Conservation (phyloP, 2,113 vertebrate species). For the Chamaetylas fuelleborni region DNA sequence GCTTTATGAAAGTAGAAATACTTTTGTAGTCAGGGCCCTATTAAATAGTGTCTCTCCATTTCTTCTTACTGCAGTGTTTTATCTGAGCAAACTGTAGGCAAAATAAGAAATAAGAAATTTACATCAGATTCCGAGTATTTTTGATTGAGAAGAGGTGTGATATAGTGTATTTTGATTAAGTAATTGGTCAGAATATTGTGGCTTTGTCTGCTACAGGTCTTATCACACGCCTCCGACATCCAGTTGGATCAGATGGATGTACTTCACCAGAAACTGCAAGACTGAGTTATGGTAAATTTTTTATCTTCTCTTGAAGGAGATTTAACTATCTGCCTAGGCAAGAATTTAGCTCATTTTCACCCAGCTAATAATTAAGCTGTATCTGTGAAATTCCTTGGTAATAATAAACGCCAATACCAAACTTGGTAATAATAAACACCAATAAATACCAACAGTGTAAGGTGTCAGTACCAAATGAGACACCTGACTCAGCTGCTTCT, state of each 20-base stretch:
- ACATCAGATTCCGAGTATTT: neutral
- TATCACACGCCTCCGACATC: conserved; percentile 79
- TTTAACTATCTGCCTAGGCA: neutral
- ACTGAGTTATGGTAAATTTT: conserved; percentile 79
- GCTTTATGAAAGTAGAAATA: neutral
- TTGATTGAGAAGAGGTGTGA: neutral
- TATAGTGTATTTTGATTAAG: neutral
- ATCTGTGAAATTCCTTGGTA: neutral
- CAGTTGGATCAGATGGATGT: conserved; percentile 74
- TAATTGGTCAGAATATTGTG: neutral
- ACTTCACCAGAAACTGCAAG: conserved; percentile 75
- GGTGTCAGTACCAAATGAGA: neutral
- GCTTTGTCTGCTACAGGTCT: conserved; percentile 72
- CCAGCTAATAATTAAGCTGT: neutral
- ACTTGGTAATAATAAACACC: neutral
- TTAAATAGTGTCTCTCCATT: neutral
- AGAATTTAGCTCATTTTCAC: neutral
- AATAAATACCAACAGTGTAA: neutral
- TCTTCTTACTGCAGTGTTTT: neutral
- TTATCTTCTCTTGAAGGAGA: neutral
- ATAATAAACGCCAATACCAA: neutral
- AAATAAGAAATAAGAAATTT: neutral
- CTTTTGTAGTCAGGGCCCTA: neutral
- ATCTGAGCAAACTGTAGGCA: neutral
- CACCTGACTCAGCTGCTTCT: neutral